Evolutionary conservation across 2,888 invertebrate genomes (phyloP).

Genomic region (Ormyrus nitidulus): DNA sequence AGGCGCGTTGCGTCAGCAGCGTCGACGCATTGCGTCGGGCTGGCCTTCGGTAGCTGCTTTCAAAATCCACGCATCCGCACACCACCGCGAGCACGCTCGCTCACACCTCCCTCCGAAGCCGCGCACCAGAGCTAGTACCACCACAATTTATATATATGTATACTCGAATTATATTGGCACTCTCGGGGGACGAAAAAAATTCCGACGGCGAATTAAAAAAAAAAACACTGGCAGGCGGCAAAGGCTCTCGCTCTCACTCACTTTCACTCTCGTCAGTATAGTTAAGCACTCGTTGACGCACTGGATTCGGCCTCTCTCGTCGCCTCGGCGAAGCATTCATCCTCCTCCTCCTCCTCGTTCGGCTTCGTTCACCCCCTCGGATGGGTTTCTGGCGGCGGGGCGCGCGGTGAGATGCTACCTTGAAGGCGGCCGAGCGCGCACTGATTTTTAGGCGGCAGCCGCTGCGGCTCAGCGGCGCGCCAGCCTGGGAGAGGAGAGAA

Average conservation of each 20-base stretch:
- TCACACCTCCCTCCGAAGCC: too few relatives aligned
- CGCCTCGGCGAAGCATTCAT: neutral
- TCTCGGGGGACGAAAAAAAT: too few relatives aligned
- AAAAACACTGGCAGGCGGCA: neutral
- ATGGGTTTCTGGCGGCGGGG: neutral
- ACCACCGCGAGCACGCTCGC: conserved; percentile 25
- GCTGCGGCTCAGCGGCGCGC: conserved; percentile 9
- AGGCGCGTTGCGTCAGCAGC: conserved; percentile 77
- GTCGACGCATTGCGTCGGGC: conserved; percentile 76
- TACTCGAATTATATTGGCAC: too few relatives aligned
- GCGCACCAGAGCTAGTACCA: too few relatives aligned
- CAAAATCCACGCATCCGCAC: conserved; percentile 66
- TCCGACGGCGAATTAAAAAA: too few relatives aligned
- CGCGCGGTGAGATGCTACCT: conserved; percentile 50
- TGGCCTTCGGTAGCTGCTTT: conserved; percentile 74
- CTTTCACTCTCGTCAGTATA: neutral
- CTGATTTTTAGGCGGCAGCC: conserved; percentile 54
- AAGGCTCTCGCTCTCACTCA: neutral
- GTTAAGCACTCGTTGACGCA: neutral
- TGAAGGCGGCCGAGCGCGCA: conserved; percentile 58
- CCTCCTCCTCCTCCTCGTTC: neutral
- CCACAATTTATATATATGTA: neutral
- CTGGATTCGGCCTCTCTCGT: too few relatives aligned
- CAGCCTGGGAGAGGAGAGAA: neutral
- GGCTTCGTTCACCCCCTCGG: neutral